A percentile compares a stretch with the other conserved stretches of the same genome.
These are phyloP conservation scores for Zaprionus taronus DNA, from an alignment of 1,140 invertebrate species.

Conservation along the genomic window DNA sequence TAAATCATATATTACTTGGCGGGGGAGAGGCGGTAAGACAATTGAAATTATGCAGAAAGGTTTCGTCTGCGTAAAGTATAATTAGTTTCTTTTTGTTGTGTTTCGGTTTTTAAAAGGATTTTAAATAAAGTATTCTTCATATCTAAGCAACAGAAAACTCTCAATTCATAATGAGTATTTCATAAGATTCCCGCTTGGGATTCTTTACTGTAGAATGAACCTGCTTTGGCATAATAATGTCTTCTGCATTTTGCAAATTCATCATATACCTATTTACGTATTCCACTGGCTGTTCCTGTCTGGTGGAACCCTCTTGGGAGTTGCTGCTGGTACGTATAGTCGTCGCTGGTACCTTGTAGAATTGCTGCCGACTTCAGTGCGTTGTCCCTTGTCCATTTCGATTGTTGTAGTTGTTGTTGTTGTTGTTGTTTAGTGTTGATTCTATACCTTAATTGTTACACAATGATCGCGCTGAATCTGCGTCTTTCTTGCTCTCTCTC, in stretches of 20 bases:
- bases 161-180: constrained; percentile 1
- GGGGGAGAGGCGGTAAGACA: neutral
- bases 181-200: neutral
- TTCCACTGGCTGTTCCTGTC: constrained; percentile 11
- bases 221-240: constrained; percentile 39
- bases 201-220: constrained; percentile 1
- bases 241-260: constrained; percentile 43
- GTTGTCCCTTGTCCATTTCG: neutral
- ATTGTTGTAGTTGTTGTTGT: constrained; percentile 41
- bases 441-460: constrained; percentile 77
- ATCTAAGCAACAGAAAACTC: neutral
- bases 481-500: constrained; percentile 52
- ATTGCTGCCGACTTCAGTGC: constrained; percentile 16
- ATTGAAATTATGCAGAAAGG: constrained; percentile 11
- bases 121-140: neutral
- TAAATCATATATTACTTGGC: constrained; percentile 36
- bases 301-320: constrained; percentile 17
- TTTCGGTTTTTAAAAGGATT: neutral
- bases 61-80: neutral
- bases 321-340: neutral
- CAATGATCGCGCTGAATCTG: constrained; percentile 76
- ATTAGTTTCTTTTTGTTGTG: neutral
- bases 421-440: constrained; percentile 65
- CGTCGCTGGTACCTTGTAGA: neutral
- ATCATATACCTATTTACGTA: constrained; percentile 28